Evolutionary conservation across 2,888 invertebrate species (phyloP).

Genomic region (Eulithis prunata): DNA sequence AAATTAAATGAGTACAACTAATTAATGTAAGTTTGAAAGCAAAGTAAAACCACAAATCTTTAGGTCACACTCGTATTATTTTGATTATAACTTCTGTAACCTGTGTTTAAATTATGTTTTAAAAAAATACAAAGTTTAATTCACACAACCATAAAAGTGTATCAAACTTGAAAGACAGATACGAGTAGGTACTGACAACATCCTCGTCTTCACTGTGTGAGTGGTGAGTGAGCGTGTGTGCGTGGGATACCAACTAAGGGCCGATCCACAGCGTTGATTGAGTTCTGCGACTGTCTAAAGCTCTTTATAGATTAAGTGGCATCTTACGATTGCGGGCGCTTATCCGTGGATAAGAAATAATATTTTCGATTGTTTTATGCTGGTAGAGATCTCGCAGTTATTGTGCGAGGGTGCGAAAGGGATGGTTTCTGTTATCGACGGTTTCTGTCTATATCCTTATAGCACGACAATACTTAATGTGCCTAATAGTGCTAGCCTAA

Average conservation of each 20-base stretch:
- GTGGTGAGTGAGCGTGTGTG: slow-evolving; percentile 53
- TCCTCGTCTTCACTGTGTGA: slow-evolving; percentile 39
- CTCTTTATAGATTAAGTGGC: slow-evolving; percentile 43
- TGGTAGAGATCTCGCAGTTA: slow-evolving; percentile 14
- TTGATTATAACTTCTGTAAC: no score
- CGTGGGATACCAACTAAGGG: slow-evolving; percentile 72
- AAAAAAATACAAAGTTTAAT: no score
- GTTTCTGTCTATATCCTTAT: no score
- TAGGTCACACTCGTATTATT: no score
- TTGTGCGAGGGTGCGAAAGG: slow-evolving; percentile 6
- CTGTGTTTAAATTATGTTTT: no score
- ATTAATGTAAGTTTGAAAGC: no score
- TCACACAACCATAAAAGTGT: slow-evolving; percentile 39
- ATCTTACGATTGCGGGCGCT: slow-evolving; percentile 36
- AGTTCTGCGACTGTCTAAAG: slow-evolving; percentile 47
- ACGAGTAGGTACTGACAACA: slow-evolving; percentile 22
- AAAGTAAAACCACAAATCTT: no score
- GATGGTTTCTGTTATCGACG: background rate
- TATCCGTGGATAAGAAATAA: slow-evolving; percentile 45
- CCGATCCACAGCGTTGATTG: slow-evolving; percentile 56
- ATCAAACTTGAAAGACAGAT: slow-evolving; percentile 55
- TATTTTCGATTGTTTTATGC: slow-evolving; percentile 43
- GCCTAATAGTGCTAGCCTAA: no score
- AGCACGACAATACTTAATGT: no score
- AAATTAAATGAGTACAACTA: no score